These are phyloP conservation scores for Phoebastria nigripes DNA, from an alignment of 2,797 vertebrate species.

Conservation along the genomic window DNA sequence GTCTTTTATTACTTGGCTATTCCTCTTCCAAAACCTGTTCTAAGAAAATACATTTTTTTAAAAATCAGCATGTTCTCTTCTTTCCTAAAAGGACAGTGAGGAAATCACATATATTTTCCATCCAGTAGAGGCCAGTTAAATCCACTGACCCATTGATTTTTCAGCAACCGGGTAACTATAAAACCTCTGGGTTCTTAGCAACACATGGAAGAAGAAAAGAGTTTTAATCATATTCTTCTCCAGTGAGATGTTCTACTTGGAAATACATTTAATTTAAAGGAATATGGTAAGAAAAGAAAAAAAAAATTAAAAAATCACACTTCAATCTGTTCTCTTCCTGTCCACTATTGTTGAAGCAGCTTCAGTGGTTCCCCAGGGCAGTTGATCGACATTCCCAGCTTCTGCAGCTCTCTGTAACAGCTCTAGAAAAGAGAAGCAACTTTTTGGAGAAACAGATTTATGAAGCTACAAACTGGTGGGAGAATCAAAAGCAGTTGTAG, in stretches of 20 bases:
- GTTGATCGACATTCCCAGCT: not conserved
- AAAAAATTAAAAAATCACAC: not conserved
- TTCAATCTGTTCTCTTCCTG: not conserved
- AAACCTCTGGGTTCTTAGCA: not conserved
- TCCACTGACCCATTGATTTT: not conserved
- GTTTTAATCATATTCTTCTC: not conserved
- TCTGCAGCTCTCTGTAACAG: not conserved
- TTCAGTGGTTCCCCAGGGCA: not conserved
- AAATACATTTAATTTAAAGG: not conserved
- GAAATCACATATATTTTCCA: not conserved
- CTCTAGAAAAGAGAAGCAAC: not conserved
- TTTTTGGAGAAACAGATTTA: not conserved
- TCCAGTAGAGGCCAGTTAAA: not conserved
- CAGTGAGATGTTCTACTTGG: not conserved
- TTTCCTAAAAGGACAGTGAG: not conserved
- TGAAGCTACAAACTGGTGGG: not conserved
- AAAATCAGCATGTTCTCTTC: not conserved
- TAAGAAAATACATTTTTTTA: not conserved
- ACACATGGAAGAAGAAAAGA: not conserved
- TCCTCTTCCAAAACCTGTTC: not conserved
- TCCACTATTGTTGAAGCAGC: not conserved
- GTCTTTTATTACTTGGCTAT: not conserved
- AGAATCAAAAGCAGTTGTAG: not conserved
- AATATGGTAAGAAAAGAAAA: not conserved
- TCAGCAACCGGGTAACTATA: not conserved